These are phyloP conservation scores for Aleiodes testaceus DNA, from an alignment of 2,888 invertebrate genomes.

Conservation along the genomic window DNA sequence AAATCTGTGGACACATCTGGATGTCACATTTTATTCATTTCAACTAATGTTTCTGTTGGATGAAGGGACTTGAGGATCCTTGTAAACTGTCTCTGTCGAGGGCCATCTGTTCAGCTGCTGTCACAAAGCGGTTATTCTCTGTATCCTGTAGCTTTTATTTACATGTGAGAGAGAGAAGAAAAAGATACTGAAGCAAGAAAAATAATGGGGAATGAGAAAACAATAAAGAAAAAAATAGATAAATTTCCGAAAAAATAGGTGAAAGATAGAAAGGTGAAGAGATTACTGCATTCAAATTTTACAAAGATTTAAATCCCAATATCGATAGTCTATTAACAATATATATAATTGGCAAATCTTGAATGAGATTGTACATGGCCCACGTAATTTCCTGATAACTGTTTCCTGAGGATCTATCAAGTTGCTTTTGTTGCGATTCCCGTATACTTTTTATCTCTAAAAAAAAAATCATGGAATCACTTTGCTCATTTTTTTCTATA, in stretches of 20 bases:
- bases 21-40: conserved; percentile 54
- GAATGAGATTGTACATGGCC: conserved; percentile 6
- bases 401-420: background rate
- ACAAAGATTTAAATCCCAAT: conserved; percentile 4
- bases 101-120: conserved; percentile 49
- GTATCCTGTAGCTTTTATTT: conserved; percentile 33
- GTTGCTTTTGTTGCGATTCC: background rate
- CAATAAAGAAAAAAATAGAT: conserved; percentile 12
- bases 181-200: background rate
- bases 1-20: conserved; percentile 52
- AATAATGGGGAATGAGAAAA: background rate
- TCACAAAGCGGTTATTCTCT: conserved; percentile 7
- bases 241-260: background rate
- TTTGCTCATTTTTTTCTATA: too few relatives aligned
- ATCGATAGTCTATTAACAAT: conserved; percentile 23
- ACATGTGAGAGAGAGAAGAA: background rate
- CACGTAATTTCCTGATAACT: conserved; percentile 10
- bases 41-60: conserved; percentile 47
- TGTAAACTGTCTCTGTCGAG: conserved; percentile 43
- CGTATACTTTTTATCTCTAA: too few relatives aligned
- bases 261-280: too few relatives aligned
- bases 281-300: conserved; percentile 3
- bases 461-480: too few relatives aligned
- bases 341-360: background rate
- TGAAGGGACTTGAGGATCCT: conserved; percentile 49